phyloP scores from a whole-genome alignment of 2,888 invertebrate species.

The Hydroisotoma schaefferi region DNA sequence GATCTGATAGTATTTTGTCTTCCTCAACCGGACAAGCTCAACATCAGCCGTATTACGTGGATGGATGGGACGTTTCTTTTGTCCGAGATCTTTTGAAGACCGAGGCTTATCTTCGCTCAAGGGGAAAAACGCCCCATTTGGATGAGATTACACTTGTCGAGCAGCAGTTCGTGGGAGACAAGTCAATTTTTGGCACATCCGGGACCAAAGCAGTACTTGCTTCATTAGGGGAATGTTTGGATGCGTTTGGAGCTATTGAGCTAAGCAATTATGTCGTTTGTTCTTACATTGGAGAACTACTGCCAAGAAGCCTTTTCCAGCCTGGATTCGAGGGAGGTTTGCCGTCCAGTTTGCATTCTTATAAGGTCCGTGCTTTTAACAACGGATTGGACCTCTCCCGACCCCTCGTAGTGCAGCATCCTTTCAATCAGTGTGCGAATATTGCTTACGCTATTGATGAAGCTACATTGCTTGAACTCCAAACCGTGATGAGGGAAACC shows the following conservation, averaged over 20 bases:
- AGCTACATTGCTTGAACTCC: not conserved
- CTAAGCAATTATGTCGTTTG: not conserved
- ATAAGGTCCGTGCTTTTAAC: not conserved
- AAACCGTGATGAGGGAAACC: not conserved
- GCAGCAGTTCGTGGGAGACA: not conserved
- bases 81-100: not conserved
- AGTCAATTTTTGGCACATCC: not conserved
- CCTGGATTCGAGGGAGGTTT: not conserved
- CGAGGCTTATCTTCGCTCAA: not conserved
- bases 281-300: not conserved
- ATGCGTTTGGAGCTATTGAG: not conserved
- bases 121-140: not conserved
- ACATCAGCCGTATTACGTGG: not conserved
- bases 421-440: not conserved
- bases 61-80: not conserved
- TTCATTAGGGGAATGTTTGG: not conserved
- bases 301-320: not conserved
- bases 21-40: not conserved
- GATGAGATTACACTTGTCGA: not conserved
- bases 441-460: not conserved
- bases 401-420: conserved; percentile 2
- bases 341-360: not conserved
- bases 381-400: not conserved
- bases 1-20: not conserved
- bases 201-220: not conserved